Conservation (phyloP, 23 tunicate species). For the Styela clava region DNA sequence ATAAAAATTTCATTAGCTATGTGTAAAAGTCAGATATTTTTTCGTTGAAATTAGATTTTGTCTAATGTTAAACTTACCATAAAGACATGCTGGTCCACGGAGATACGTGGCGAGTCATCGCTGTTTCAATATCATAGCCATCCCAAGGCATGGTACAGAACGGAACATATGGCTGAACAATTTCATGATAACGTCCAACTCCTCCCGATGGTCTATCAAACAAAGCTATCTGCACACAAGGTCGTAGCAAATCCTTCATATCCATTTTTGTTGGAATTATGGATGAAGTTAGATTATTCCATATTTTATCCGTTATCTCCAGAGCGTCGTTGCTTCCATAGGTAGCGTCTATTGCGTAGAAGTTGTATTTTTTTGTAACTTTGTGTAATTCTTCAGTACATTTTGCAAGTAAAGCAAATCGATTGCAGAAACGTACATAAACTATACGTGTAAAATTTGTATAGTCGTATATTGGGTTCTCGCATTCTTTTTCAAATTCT, state of each 20-base stretch:
- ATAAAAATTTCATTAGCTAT: too few species aligned
- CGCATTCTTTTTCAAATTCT: conserved; percentile 57
- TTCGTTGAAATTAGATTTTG: too few species aligned
- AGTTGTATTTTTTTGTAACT: not conserved
- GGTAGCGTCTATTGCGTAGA: not conserved
- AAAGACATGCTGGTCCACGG: conserved; percentile 54
- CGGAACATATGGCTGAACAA: conserved; percentile 40
- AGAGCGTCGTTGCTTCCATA: not conserved
- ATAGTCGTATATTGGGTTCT: conserved; percentile 21
- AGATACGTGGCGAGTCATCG: conserved; percentile 23
- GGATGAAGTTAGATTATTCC: not conserved
- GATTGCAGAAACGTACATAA: conserved; percentile 46
- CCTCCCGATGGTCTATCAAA: conserved; percentile 29
- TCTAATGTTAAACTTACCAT: too few species aligned
- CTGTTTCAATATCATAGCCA: conserved; percentile 37
- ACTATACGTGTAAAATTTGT: conserved; percentile 41
- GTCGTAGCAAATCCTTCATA: conserved; percentile 30
- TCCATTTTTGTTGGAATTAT: not conserved
- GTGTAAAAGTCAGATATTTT: too few species aligned
- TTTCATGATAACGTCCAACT: conserved; percentile 44
- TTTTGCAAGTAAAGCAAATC: conserved; percentile 4
- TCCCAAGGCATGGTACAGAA: conserved; percentile 55
- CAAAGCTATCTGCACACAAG: conserved; percentile 60
- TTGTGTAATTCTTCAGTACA: conserved; percentile 16
- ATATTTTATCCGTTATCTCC: not conserved